Evolutionary conservation across 1,140 invertebrate genomes (phyloP).

Genomic region (Hylaeus anthracinus): DNA sequence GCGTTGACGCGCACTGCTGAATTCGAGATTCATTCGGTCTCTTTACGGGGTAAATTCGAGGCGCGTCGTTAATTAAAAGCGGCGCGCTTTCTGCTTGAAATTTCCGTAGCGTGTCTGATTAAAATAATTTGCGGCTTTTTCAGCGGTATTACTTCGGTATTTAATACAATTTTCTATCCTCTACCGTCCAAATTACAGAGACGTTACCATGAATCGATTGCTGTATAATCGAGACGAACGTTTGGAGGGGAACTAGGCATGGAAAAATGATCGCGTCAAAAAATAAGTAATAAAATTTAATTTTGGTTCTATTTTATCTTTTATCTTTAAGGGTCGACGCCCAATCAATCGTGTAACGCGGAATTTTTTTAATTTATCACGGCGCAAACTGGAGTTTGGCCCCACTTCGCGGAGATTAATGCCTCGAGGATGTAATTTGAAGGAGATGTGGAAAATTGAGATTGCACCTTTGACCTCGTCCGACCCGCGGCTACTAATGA

Average conservation of each 20-base stretch:
- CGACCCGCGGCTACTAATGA: conserved; percentile 35
- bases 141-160: not conserved
- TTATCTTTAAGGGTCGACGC: not conserved
- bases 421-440: conserved; percentile 35
- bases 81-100: not conserved
- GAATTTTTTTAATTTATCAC: not conserved
- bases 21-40: not conserved
- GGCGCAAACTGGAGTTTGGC: not conserved
- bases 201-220: not conserved
- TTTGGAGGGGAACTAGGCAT: not conserved
- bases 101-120: not conserved
- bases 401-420: conserved; percentile 22
- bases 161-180: not conserved
- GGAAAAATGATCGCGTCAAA: too few relatives aligned
- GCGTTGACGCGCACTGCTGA: not conserved
- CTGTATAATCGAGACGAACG: not conserved
- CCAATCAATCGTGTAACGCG: not conserved
- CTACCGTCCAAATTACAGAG: not conserved
- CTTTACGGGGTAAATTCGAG: not conserved
- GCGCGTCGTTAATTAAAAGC: conserved; percentile 6
- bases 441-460: conserved; percentile 43
- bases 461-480: conserved; percentile 43
- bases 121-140: conserved; percentile 9
- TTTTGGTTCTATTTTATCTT: not conserved
- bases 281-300: not conserved